phyloP scores from a whole-genome alignment of 2,797 vertebrate genomes.

The Microctenopoma stevenorrisi region DNA sequence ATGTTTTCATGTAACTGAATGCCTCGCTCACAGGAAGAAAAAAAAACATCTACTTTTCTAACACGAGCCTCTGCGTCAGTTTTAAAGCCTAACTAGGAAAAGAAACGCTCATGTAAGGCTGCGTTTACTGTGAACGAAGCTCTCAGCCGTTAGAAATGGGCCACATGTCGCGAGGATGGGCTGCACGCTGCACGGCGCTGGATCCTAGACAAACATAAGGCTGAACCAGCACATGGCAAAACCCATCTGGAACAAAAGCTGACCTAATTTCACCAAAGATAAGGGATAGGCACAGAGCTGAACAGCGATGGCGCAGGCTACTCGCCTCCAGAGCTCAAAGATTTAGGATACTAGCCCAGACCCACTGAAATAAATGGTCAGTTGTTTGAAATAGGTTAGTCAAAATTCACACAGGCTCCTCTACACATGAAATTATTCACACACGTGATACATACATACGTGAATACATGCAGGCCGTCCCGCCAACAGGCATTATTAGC shows the following conservation, averaged over 20 bases:
- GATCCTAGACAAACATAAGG: conserved; percentile 55
- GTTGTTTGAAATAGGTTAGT: conserved; percentile 73
- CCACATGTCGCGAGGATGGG: conserved; percentile 41
- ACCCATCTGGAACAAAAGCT: conserved; percentile 62
- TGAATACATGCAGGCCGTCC: conserved; percentile 24
- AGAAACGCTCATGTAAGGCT: conserved; percentile 21
- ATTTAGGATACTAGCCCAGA: conserved; percentile 29
- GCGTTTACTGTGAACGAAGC: conserved; percentile 60
- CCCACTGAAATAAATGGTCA: conserved; percentile 55
- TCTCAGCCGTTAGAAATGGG: conserved; percentile 48
- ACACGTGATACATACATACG: conserved; percentile 5
- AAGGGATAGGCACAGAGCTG: conserved; percentile 22
- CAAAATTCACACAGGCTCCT: conserved; percentile 46
- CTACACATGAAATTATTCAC: conserved; percentile 27
- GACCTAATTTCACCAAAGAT: conserved; percentile 62
- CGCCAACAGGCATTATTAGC: conserved; percentile 58
- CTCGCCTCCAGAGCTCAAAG: conserved; percentile 46
- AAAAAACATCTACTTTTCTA: conserved; percentile 38
- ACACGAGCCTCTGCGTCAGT: conserved; percentile 13
- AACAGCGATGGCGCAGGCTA: conserved; percentile 12
- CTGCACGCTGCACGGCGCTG: conserved; percentile 42
- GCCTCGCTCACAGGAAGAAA: conserved; percentile 28
- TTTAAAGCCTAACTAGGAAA: conserved; percentile 38
- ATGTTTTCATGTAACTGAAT: conserved; percentile 57
- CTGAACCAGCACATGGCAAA: conserved; percentile 48